These are phyloP conservation scores for Criorhina ranunculi DNA, from an alignment of 2,888 invertebrate species.

Conservation along the genomic window DNA sequence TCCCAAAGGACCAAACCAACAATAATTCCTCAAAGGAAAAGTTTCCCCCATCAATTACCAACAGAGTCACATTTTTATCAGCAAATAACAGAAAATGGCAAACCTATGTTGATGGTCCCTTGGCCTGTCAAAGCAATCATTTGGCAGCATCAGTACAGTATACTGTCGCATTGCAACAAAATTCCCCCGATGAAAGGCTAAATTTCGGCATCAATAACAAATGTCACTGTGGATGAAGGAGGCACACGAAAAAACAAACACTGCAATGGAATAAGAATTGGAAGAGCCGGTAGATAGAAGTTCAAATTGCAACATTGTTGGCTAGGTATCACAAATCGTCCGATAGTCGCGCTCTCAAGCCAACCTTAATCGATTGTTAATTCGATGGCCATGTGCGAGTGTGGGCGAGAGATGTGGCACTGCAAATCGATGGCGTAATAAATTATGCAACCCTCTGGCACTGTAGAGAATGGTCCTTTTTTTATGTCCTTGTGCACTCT, in stretches of 20 bases:
- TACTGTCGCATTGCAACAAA: slow-evolving; percentile 72
- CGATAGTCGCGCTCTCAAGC: slow-evolving; percentile 31
- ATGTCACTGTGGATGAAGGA: slow-evolving; percentile 45
- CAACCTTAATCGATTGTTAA: slow-evolving; percentile 70
- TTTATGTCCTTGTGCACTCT: slow-evolving; percentile 52
- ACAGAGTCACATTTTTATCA: slow-evolving; percentile 43
- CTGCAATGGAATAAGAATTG: not conserved
- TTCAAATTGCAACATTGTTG: slow-evolving; percentile 35
- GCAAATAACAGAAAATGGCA: slow-evolving; percentile 33
- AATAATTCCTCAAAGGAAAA: not conserved
- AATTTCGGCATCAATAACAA: slow-evolving; percentile 65
- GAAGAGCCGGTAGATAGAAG: not conserved
- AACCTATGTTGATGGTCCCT: slow-evolving; percentile 1
- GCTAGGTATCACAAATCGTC: slow-evolving; percentile 39
- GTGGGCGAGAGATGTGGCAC: slow-evolving; percentile 30
- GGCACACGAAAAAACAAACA: slow-evolving; percentile 1
- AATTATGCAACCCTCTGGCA: slow-evolving; percentile 56
- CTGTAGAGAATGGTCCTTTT: slow-evolving; percentile 32
- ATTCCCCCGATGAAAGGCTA: slow-evolving; percentile 61
- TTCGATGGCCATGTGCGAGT: slow-evolving; percentile 46
- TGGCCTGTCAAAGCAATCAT: slow-evolving; percentile 63
- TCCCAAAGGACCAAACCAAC: not conserved
- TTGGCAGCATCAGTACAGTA: slow-evolving; percentile 66
- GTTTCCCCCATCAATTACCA: slow-evolving; percentile 44
- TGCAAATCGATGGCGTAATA: slow-evolving; percentile 63